Evolutionary conservation across 2,113 vertebrate genomes (phyloP), one percentile per base, ranked within the genome.

Genomic region (Nycticebus coucang): DNA sequence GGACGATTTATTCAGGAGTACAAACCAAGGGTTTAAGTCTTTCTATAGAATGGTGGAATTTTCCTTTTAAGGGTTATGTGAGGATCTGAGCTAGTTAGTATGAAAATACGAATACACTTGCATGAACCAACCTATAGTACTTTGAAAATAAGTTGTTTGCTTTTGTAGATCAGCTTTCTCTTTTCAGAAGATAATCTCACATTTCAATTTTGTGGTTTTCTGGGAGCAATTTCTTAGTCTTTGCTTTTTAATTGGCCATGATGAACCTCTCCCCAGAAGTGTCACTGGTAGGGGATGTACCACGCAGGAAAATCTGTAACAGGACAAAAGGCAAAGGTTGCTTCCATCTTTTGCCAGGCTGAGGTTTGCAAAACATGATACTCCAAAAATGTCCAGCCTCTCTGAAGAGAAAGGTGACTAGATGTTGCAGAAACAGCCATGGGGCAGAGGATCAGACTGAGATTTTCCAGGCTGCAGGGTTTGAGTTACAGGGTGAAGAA

Each of bases 161-260:
- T 95, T 93, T 93, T 82, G 72, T 91, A 69, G 82, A 57, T 60
- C 33, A 87, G 22, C 22, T 26, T 97, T 96, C 79, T 88, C 35
- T 83, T 83, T 86, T 77, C 19, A n/a, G 74, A 96, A 88, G 85
- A 50, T 9, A 50, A 50, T 11, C 33, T 90, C 53, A 60, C 62
- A 59, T 90, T 96, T 62, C 78, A 86, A 62, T 75, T 19, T 17
- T 78, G 15, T 75, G 71, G 35, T 80, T 91, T 94, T 80, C 88
- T 71, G 17, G 6, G 41, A 86, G 50, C 13, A n/a, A 11, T 94
- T 89, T 55, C 62, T 87, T 75, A 13, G 15, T 78, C 33, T 83
- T 84, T 78, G 57, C 50, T 77, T 88, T 91, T 96, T 80, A 28
- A 83, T 69, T 41, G 78, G 50, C 33, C 4, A 0, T 74, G 12